A percentile compares a stretch with the other conserved stretches of the same genome.
Conservation (phyloP, 2,888 invertebrate species). For the Phalera bucephala region DNA sequence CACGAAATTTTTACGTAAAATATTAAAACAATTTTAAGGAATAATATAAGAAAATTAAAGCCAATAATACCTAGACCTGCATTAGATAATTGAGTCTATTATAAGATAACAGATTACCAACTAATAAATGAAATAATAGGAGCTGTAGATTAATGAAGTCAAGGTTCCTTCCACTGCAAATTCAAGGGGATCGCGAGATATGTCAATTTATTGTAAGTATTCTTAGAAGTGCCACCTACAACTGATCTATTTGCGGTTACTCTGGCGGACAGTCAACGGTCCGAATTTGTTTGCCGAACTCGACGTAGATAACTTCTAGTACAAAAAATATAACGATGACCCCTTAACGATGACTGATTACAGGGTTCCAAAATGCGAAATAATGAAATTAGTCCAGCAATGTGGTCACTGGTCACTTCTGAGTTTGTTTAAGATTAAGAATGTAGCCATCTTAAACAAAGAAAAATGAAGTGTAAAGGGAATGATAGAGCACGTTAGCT, state of each 20-base stretch:
- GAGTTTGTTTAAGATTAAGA: background rate
- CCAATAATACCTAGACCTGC: too few relatives aligned
- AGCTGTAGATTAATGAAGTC: conserved; percentile 31
- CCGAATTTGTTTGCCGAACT: conserved; percentile 38
- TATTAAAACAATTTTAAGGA: too few relatives aligned
- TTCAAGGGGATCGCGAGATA: conserved; percentile 25
- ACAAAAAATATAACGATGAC: conserved; percentile 13
- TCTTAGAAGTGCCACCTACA: conserved; percentile 72
- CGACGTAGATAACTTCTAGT: conserved; percentile 13
- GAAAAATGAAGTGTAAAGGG: conserved; percentile 3
- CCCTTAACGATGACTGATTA: conserved; percentile 1
- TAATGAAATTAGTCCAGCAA: too few relatives aligned
- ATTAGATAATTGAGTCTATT: too few relatives aligned
- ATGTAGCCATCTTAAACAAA: conserved; percentile 1
- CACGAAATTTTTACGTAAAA: too few relatives aligned
- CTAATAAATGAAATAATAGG: conserved; percentile 30
- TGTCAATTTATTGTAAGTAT: conserved; percentile 54
- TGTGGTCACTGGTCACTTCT: too few relatives aligned
- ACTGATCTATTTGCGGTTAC: conserved; percentile 63
- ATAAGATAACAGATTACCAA: too few relatives aligned
- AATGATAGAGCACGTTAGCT: conserved; percentile 7
- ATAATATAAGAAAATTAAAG: too few relatives aligned
- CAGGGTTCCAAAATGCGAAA: too few relatives aligned
- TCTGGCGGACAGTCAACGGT: conserved; percentile 65
- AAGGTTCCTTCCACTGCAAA: conserved; percentile 30